Base-by-base conservation (phyloP, 2,113 vertebrate species). In the Tupaia tana region DNA sequence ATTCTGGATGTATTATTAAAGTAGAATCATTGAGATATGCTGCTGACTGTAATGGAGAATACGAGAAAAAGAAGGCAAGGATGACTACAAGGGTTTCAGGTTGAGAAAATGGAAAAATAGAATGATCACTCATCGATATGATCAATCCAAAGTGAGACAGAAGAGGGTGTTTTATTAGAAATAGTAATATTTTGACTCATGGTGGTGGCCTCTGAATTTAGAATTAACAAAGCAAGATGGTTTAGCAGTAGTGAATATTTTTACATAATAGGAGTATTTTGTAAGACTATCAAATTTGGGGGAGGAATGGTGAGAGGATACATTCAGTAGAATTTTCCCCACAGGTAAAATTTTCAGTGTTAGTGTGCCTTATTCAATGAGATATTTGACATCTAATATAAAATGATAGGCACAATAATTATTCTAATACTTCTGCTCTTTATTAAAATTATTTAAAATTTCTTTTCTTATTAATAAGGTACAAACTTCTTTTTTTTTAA, bases 201-300 rank as follows among this genome's bases (percentile, higher is more conserved):
- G 61, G 5, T 74, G 10, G 27, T 86, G 15, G 61, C 27, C 18
- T 93, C 16, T 86, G 91, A 86, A 80, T 80, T 86, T 7, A 81
- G 66, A 95, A 58, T 6, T 52, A 86, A 63, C 4, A 67, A 61
- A 67, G 7, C 16, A 54, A 67, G 66, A 56, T 13, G 58, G 10
- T 52, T 74, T 66, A 20, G 31, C n/a, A 58, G 25, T 43, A 79
- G 14, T 85, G 6, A 66, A n/a, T 92, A 63, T 80, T 73, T 78
- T 10, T 29, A n/a, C 56, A 25, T 34, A 64, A 29, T 2, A 19
- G 16, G 2, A 61, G 24, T 67, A 9, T 61, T 66, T 80, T 86
- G 13, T 54, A 18, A 27, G 4, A 52, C 4, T 83, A 29, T 3
- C 22, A n/a, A 71, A 82, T 64, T 16, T 5, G 20, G 8, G 25